phyloP scores from a whole-genome alignment of 1,140 invertebrate genomes.

The Thrips palmi region DNA sequence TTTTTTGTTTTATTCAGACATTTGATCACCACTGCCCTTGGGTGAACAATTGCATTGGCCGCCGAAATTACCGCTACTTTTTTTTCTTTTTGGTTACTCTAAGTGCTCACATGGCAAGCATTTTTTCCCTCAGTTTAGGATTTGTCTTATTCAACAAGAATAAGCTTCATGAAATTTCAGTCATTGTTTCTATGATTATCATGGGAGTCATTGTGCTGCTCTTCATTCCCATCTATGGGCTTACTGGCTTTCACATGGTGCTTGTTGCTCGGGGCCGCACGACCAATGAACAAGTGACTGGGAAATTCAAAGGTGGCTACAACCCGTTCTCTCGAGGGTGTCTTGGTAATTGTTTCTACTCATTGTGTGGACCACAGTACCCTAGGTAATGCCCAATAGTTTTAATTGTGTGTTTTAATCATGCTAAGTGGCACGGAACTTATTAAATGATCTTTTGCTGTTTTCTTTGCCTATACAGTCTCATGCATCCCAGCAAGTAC shows the following conservation, averaged over 20 bases:
- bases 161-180: conserved; percentile 54
- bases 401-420: too few species aligned
- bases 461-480: background rate
- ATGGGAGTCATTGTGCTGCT: conserved; percentile 81
- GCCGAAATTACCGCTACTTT: conserved; percentile 95
- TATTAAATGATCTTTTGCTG: background rate
- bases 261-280: conserved; percentile 93
- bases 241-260: conserved; percentile 95
- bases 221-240: conserved; percentile 90
- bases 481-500: background rate
- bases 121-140: conserved; percentile 83
- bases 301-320: conserved; percentile 92
- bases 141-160: conserved; percentile 77
- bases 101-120: conserved; percentile 91
- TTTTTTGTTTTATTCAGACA: conserved; percentile 51
- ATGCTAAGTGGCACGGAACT: background rate
- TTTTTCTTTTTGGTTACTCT: conserved; percentile 95
- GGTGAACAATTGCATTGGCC: conserved; percentile 99
- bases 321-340: conserved; percentile 94
- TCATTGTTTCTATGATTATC: conserved; percentile 78
- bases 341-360: conserved; percentile 84
- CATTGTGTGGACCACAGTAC: conserved; percentile 89
- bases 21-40: conserved; percentile 99
- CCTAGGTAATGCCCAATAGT: conserved; percentile 53
- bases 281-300: conserved; percentile 99